Conservation (phyloP, 1,140 invertebrate species). For the Tetraneura akinire region DNA sequence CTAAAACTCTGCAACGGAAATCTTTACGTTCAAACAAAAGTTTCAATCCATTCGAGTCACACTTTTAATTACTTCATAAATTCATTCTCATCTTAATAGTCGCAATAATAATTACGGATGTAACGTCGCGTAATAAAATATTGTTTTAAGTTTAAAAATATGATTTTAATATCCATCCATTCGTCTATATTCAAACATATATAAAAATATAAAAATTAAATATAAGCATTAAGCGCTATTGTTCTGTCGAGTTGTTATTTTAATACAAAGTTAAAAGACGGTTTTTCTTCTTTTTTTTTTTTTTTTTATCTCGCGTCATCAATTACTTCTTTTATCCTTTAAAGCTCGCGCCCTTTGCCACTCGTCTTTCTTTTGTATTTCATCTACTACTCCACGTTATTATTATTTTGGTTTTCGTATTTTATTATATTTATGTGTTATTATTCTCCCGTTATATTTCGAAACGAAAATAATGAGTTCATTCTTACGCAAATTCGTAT, state of each 20-base stretch:
- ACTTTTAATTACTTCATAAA: too few species aligned
- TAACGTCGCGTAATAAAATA: too few species aligned
- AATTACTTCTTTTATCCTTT: neutral
- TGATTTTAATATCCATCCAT: too few species aligned
- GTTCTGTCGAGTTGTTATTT: slow-evolving; percentile 13
- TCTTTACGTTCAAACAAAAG: too few species aligned
- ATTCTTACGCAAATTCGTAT: neutral
- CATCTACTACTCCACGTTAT: neutral
- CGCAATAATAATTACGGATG: too few species aligned
- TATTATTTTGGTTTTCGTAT: neutral
- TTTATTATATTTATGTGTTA: neutral
- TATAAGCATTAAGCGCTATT: too few species aligned
- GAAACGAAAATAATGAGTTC: neutral
- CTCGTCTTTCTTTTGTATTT: neutral
- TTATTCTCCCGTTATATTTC: neutral
- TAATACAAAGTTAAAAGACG: neutral
- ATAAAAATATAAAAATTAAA: too few species aligned
- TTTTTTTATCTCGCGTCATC: neutral
- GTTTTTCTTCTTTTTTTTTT: neutral
- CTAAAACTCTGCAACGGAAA: too few species aligned
- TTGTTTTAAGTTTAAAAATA: too few species aligned
- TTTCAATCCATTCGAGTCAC: too few species aligned
- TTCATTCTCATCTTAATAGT: too few species aligned
- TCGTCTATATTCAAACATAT: too few species aligned
- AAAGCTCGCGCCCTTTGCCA: neutral